These are phyloP conservation scores for Trachelus troglodyta DNA, from an alignment of 2,888 invertebrate species.

Conservation along the genomic window DNA sequence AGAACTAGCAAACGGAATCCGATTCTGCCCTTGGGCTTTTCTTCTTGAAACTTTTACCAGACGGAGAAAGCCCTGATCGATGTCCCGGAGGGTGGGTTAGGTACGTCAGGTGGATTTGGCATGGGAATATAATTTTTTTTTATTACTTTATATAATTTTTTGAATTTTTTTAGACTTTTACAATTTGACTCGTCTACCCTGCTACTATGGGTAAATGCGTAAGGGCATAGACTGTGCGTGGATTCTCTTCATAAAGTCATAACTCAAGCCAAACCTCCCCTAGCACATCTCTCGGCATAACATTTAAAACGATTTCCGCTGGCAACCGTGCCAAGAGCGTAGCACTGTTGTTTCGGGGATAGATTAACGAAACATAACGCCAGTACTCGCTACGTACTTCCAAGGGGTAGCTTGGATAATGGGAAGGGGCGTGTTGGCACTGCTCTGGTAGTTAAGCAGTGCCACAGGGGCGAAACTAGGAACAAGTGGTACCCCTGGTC, in stretches of 20 bases:
- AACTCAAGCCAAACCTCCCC: constrained; percentile 54
- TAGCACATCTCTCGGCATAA: constrained; percentile 62
- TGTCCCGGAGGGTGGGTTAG: background rate
- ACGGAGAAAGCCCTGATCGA: background rate
- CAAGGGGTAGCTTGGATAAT: constrained; percentile 55
- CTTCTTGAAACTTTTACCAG: background rate
- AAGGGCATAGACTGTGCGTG: constrained; percentile 33
- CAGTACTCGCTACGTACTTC: constrained; percentile 57
- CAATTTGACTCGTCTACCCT: background rate
- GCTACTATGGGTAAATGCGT: background rate
- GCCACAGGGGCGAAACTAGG: constrained; percentile 14
- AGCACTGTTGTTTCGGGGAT: constrained; percentile 64
- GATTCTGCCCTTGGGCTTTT: background rate
- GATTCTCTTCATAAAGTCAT: constrained; percentile 61
- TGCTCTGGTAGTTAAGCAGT: constrained; percentile 60
- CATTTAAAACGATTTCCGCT: constrained; percentile 67
- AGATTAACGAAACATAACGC: constrained; percentile 66
- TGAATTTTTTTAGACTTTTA: background rate
- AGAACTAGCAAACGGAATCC: background rate
- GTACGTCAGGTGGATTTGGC: background rate
- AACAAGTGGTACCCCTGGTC: background rate
- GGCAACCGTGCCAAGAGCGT: constrained; percentile 64
- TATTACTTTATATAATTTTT: constrained; percentile 1
- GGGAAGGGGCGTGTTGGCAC: constrained; percentile 60
- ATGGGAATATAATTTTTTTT: constrained; percentile 6